Base-by-base conservation (phyloP, 2,888 invertebrate species). In the Sinohyriopsis cumingii region DNA sequence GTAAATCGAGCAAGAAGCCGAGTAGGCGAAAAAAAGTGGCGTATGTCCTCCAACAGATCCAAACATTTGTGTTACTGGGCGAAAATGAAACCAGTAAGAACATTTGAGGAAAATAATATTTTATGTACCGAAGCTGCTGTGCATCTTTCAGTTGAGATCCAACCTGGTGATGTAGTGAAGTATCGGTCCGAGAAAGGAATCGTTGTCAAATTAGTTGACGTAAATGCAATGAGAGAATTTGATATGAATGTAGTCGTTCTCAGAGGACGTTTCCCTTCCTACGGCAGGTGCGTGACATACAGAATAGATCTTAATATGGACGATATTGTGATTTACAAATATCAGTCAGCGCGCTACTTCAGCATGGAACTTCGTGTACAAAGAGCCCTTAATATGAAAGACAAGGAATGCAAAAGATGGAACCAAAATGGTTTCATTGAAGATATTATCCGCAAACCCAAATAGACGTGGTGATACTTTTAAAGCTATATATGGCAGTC, bases 31-130 rank as follows among this genome's bases (percentile, higher is more conserved):
- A 59, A 19, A 22, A 68, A 68, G 55, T 68, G 68, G 68, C 55
- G 53, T 7, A 5, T 25, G 1, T 19, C 33, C 19, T 45, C 63
- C 1, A 63, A 68, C 33, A 25, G 68, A 22, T 68, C 68, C 3
- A 59, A 57, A 18, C 63, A 68, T 68, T 59, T 68, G 18, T 68
- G 68, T 25, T 68, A 28, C 63, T 68, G 68, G 68, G 68, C 68
- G 15, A 59, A 63, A 28, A 28, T 59, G 53, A 54, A 59, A 12
- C 22, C n/a, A 18, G 20, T 24, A 45, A 57, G 53, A 7, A n/a
- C 25, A 24, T 62, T 9, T 33, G 33, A 33, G 33, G 45, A 53
- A 22, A 67, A 56, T 33, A 45, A 62, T n/a, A 20, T 62, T 7
- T 45, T 63, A 18, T 25, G 62, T 24, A 25, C 33, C 12, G 20